Percentiles rank a stretch among this genome's conserved stretches.
Conservation (phyloP, 2,113 vertebrate species). For the Narcine bancroftii region DNA sequence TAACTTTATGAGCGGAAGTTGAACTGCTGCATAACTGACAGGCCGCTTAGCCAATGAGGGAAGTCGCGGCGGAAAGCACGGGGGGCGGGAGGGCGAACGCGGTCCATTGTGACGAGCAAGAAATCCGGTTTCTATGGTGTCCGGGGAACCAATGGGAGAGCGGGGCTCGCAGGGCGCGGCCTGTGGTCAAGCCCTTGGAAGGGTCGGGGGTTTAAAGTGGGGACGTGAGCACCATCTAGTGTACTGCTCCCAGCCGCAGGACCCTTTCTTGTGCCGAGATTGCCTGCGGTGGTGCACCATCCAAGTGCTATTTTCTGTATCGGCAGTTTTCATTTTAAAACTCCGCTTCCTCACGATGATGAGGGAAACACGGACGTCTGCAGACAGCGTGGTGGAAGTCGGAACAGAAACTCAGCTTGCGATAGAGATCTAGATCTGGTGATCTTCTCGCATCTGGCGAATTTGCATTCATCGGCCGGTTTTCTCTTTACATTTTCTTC, state of each 20-base stretch:
- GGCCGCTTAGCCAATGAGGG: not conserved
- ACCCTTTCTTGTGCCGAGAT: not conserved
- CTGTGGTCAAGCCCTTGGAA: not conserved
- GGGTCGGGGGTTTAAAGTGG: not conserved
- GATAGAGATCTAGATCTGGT: too few species aligned
- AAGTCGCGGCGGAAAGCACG: not conserved
- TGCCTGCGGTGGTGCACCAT: not conserved
- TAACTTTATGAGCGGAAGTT: constrained; percentile 20
- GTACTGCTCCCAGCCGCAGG: not conserved
- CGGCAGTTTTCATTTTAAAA: too few species aligned
- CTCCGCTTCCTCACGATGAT: too few species aligned
- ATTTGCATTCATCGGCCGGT: not conserved
- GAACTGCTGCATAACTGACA: not conserved
- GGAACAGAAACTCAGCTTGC: too few species aligned
- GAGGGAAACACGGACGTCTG: too few species aligned
- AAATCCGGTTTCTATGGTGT: constrained; percentile 12
- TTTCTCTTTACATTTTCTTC: not conserved
- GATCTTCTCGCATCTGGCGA: not conserved
- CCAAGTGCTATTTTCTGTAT: not conserved
- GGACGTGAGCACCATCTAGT: not conserved
- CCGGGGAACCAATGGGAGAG: not conserved
- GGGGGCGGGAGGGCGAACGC: not conserved
- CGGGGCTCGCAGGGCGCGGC: not conserved
- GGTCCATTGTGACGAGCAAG: not conserved
- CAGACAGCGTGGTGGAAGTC: too few species aligned